Evolutionary conservation across 2,113 vertebrate species (phyloP).

Genomic region (Spea multiplicata): DNA sequence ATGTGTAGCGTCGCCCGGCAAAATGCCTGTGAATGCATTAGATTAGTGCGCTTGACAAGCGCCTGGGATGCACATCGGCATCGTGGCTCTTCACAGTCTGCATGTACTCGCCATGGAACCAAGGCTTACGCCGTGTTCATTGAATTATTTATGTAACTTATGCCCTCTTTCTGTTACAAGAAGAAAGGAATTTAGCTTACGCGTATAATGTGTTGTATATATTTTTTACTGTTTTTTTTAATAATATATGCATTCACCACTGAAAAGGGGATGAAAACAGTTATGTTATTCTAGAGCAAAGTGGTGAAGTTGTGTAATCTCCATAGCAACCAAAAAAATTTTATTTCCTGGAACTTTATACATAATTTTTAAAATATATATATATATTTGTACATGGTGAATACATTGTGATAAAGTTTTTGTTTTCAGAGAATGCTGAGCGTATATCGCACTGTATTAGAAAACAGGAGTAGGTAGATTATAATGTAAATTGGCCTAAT

Average conservation of each 20-base stretch:
- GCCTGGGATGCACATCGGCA: background rate
- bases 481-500: conserved; percentile 29
- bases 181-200: no score
- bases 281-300: no score
- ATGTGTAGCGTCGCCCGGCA: background rate
- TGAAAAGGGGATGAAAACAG: no score
- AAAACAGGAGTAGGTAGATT: background rate
- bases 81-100: background rate
- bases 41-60: background rate
- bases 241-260: no score
- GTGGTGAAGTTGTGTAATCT: no score
- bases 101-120: background rate
- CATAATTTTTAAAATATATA: no score
- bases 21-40: background rate
- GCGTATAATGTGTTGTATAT: no score
- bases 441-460: background rate
- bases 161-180: background rate
- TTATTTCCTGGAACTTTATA: no score
- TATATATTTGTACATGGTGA: no score
- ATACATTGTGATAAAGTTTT: no score
- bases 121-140: background rate
- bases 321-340: no score
- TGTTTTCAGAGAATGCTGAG: background rate
- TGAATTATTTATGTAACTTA: background rate
- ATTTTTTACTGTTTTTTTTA: no score